Evolutionary conservation across 2,888 invertebrate species (phyloP), one percentile per base, ranked within the genome.

Genomic region (Eupithecia subfuscata): DNA sequence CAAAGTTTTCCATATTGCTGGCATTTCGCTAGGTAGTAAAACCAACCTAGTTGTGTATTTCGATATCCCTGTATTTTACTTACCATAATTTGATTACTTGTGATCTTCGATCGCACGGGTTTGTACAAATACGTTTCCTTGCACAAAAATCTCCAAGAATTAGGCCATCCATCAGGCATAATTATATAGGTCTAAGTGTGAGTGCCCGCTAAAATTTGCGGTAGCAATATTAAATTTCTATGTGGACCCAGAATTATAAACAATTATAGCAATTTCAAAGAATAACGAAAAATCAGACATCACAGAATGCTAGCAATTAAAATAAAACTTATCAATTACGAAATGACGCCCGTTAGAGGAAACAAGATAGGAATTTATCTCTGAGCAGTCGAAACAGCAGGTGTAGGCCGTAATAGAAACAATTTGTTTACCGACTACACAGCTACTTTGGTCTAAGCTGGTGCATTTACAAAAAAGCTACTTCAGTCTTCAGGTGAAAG

Each of bases 361-460:
- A 85, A 85, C 79, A 86, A 84, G 86, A 82, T 84, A 85, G 82
- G 86, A 90, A 90, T 90, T 90, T 88, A 89, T 91, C 86, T 87
- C 82, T 74, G 80, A 83, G 90, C 86, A 88, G 88, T 87, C 86
- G 84, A 86, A 86, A 88, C 88, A 88, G 87, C 92, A 92, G 93
- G 89, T 91, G 90, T 88, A 88, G 86, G 85, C 88, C 88, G 86
- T 90, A 91, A 89, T 91, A 88, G 89, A 89, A 88, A 86, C 90
- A 90, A 93, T 93, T 94, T 94, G 93, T 93, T 92, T 91, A 90
- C 92, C 88, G 90, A 88, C 88, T 89, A 30, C 73, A 75, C 73
- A 75, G 77, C 64, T 64, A 40, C 65, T 14, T 69, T 14, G 8
- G 8, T 12, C 16, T 40, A 12, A 71, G 70, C 67, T 63, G 22